phyloP scores from a whole-genome alignment of 2,888 invertebrate genomes.

The Sphaerophoria rueppellii region DNA sequence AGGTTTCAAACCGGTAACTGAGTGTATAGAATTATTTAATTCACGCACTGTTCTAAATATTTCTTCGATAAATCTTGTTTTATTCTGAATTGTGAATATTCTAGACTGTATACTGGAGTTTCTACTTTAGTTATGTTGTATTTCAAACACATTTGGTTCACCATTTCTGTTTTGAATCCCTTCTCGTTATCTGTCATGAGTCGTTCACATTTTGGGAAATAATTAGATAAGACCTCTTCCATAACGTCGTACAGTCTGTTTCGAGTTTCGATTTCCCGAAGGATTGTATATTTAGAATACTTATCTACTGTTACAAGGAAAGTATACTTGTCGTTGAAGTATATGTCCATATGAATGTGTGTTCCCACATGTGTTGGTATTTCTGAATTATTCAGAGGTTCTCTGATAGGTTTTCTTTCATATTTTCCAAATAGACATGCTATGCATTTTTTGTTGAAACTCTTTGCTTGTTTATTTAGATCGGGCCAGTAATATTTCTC shows the following conservation, averaged over 20 bases:
- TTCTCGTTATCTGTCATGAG: constrained; percentile 13
- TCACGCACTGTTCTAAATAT: constrained; percentile 12
- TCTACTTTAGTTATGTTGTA: constrained; percentile 18
- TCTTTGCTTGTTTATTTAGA: constrained; percentile 20
- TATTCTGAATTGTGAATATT: constrained; percentile 18
- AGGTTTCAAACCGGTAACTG: too few relatives aligned
- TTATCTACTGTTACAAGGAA: too few relatives aligned
- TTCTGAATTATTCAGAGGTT: constrained; percentile 10
- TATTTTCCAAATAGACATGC: constrained; percentile 15
- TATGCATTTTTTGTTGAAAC: constrained; percentile 11
- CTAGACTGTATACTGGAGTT: constrained; percentile 15
- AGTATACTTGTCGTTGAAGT: background rate
- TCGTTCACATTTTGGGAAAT: background rate
- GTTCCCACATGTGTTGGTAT: constrained; percentile 22
- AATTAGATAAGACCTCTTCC: too few relatives aligned
- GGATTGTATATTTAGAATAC: too few relatives aligned
- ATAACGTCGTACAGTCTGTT: too few relatives aligned
- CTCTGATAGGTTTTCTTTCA: constrained; percentile 22
- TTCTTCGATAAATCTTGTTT: constrained; percentile 11
- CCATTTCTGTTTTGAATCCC: constrained; percentile 26
- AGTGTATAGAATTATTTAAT: constrained; percentile 5
- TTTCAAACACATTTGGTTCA: constrained; percentile 22
- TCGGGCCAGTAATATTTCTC: constrained; percentile 31
- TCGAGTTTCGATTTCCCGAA: too few relatives aligned
- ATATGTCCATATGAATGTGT: constrained; percentile 41